Evolutionary conservation across 2,797 vertebrate genomes (phyloP), one percentile per base, ranked within the genome.

Genomic region (Xiphorhynchus erythropygius): DNA sequence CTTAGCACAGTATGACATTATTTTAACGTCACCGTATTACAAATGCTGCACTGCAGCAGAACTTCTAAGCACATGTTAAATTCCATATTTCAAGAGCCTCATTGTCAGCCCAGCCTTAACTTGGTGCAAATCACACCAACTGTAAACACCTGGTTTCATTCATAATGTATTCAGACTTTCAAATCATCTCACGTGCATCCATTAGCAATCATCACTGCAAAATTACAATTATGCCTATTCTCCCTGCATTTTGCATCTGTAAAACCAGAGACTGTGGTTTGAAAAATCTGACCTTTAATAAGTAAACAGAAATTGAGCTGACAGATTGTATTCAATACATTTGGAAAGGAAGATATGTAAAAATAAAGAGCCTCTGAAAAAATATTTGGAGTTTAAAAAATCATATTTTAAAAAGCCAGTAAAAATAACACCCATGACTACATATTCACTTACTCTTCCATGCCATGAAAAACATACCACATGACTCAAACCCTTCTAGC

Each of bases 281-380:
- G 83, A 94, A 92, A 92, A 89, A 64, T 56, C 55, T 93, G 91
- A 94, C 80, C 85, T 82, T 89, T 84, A 85, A 22, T 87, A 75
- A 94, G 84, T 69, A 92, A 94, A 91, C 60, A 85, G 70, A 91
- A 95, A 82, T 75, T 62, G 59, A 93, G 87, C 46, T 81, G 78
- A 78, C 79, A 80, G 44, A 67, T 37, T 93, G 60, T 78, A 86
- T 62, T 82, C 73, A 93, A 92, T 46, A 60, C 11, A 70, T 62
- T 79, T 94, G 69, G 81, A 89, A 91, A 94, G 84, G 49, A 93
- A 80, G 80, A 63, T 74, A 55, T 3, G 16, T 70, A 86, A 84
- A 94, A 96, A 70, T 82, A 95, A 94, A 82, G n/a, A 92, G 70
- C 47, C 73, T 92, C 82, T 89, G 82, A 95, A 88, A 92, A 94